Percentiles rank a stretch among this genome's conserved stretches.
These are phyloP conservation scores for Achatina immaculata DNA, from an alignment of 1,140 invertebrate genomes.

Conservation along the genomic window DNA sequence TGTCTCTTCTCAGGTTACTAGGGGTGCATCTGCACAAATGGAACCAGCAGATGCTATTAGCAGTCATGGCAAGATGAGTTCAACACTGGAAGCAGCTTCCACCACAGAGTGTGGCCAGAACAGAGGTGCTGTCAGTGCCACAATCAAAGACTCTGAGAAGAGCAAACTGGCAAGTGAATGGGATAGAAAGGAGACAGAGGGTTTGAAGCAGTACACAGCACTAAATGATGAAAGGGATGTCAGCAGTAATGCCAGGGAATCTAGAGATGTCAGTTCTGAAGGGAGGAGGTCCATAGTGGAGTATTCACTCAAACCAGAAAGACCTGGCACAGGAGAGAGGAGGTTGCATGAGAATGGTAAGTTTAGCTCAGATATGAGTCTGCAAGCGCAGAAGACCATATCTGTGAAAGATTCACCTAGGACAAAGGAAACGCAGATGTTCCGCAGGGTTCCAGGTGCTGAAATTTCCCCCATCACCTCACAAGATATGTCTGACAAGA, in stretches of 20 bases:
- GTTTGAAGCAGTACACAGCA: constrained; percentile 25
- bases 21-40: neutral
- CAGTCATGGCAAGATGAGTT: neutral
- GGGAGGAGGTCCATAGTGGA: too few relatives aligned
- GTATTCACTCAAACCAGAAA: neutral
- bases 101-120: constrained; percentile 28
- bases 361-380: neutral
- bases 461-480: neutral
- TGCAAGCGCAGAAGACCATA: neutral
- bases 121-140: constrained; percentile 13
- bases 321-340: constrained; percentile 22
- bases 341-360: neutral
- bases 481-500: neutral
- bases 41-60: neutral
- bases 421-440: neutral
- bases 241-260: neutral
- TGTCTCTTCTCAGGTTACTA: neutral
- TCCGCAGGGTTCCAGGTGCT: neutral
- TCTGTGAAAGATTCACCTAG: neutral
- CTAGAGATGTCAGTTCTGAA: neutral
- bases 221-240: neutral
- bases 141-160: neutral
- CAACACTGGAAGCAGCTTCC: neutral
- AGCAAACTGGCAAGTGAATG: neutral
- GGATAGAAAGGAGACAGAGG: constrained; percentile 7